Evolutionary conservation across 1,140 invertebrate genomes (phyloP).

Genomic region (Spodoptera frugiperda): DNA sequence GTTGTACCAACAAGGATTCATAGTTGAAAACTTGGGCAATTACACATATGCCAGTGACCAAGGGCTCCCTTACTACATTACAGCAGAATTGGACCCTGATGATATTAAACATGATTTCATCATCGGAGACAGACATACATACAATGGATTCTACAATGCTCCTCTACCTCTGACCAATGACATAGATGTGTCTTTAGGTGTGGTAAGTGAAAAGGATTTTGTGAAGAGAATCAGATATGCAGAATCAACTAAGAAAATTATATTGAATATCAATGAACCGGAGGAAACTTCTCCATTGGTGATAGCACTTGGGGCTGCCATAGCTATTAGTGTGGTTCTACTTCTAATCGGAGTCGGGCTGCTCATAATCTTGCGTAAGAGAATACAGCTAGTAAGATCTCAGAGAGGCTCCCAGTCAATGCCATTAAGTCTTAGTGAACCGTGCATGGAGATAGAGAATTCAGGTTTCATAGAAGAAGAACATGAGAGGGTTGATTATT

Average conservation of each 20-base stretch:
- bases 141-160: slow-evolving; percentile 93
- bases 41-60: slow-evolving; percentile 87
- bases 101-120: slow-evolving; percentile 89
- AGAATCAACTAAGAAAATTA: slow-evolving; percentile 84
- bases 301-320: slow-evolving; percentile 79
- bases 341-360: slow-evolving; percentile 78
- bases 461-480: slow-evolving; percentile 91
- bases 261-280: slow-evolving; percentile 82
- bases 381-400: slow-evolving; percentile 69
- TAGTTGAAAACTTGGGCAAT: slow-evolving; percentile 86
- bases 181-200: slow-evolving; percentile 91
- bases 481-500: slow-evolving; percentile 89
- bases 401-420: slow-evolving; percentile 82
- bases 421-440: slow-evolving; percentile 85
- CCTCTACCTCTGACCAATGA: slow-evolving; percentile 89
- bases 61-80: slow-evolving; percentile 92
- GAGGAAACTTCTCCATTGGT: slow-evolving; percentile 79
- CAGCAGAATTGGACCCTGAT: slow-evolving; percentile 90
- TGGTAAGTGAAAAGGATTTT: slow-evolving; percentile 89
- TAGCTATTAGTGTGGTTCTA: slow-evolving; percentile 82
- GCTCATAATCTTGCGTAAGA: slow-evolving; percentile 80
- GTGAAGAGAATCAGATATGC: slow-evolving; percentile 90
- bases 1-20: slow-evolving; percentile 87
- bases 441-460: slow-evolving; percentile 87
- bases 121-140: slow-evolving; percentile 91